Conservation (phyloP, 2,888 invertebrate genomes). For the Cataglyphis livida region DNA sequence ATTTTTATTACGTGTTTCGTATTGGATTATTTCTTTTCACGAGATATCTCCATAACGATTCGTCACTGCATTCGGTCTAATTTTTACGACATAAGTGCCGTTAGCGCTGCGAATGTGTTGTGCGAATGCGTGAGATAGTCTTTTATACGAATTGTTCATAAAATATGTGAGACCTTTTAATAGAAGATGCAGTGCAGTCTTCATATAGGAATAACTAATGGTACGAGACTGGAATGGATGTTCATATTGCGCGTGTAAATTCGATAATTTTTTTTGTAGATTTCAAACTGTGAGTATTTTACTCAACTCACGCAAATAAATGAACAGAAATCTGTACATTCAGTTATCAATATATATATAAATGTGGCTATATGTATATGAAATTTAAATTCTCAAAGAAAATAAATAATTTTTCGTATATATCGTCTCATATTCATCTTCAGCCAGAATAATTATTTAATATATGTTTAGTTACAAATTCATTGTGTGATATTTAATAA, state of each 20-base stretch:
- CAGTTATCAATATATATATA: conserved; percentile 53
- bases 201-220: conserved; percentile 41
- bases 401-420: conserved; percentile 80
- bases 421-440: background rate
- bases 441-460: background rate
- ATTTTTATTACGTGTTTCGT: conserved; percentile 24
- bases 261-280: conserved; percentile 54
- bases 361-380: conserved; percentile 66
- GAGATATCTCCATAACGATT: conserved; percentile 23
- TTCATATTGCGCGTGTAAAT: conserved; percentile 35
- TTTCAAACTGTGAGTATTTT: conserved; percentile 27
- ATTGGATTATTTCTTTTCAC: background rate
- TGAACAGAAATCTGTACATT: conserved; percentile 59
- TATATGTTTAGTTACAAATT: conserved; percentile 14
- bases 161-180: conserved; percentile 62
- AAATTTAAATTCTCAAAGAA: conserved; percentile 65
- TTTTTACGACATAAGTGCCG: conserved; percentile 61
- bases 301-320: conserved; percentile 31
- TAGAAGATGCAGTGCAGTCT: conserved; percentile 49
- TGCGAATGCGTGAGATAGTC: conserved; percentile 71
- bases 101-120: conserved; percentile 60
- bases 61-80: conserved; percentile 60
- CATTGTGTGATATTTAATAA: background rate
- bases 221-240: conserved; percentile 43
- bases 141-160: conserved; percentile 75